Evolutionary conservation across 2,888 invertebrate genomes (phyloP), one percentile per base, ranked within the genome.

Genomic region (Sphinx pinastri): DNA sequence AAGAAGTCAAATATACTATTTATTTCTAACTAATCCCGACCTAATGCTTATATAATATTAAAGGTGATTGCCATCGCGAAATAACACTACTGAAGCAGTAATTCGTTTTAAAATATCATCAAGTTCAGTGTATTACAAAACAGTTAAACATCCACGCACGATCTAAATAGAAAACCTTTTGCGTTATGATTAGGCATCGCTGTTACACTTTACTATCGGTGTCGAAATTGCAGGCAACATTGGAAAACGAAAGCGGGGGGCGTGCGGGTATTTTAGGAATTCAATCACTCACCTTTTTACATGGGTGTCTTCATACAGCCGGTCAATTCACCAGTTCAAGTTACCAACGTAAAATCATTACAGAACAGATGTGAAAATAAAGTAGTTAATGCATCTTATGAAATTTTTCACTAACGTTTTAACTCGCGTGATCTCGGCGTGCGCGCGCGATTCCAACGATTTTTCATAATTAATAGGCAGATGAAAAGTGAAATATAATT

Each of bases 401-500:
- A 60, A 19, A 67, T 66, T 54, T 55, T 31, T 60, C 51, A 38
- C 51, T 45, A 55, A 31, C 52, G 52, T 59, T 51, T 55, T 74
- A 70, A 68, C 58, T 70, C 67, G 70, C 70, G 70, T 70, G 70
- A 59, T 59, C 13, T 59, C 67, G 70, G 67, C 49, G 67, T 58
- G 70, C 14, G 59, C 67, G 66, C 57, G 58, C 45, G 59, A 58
- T 59, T 59, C 68, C 49, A 58, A 52, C 67, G 58, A 68, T 67
- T 70, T 70, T 70, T 68, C 67, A 38, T 59, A 70, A 59, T 68
- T 58, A 70, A 67, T 45, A 52, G 31, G 51, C 57, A 31, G 16
- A 70, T 59, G 52, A 59, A 68, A 70, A 70, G 70, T 70, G 70
- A 67, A 70, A 70, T 59, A 67, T 70, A 49, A 70, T 70, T 69